Base-by-base conservation (phyloP, 2,797 vertebrate species). In the Centropyge bicolor region DNA sequence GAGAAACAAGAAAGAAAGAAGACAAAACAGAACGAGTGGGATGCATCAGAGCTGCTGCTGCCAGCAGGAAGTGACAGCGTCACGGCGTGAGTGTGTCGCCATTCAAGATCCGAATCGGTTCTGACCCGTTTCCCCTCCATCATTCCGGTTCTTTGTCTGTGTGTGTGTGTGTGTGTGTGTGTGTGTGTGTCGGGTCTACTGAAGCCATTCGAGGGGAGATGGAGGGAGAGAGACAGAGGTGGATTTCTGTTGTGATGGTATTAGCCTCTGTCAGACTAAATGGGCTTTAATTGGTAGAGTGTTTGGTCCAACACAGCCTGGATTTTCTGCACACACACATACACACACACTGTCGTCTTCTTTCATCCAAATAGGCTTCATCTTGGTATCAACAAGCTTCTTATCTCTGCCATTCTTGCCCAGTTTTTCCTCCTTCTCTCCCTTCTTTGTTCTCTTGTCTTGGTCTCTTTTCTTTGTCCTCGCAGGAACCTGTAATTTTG, bases 1-100 rank as follows among this genome's bases (percentile, higher is more conserved):
- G 31, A 43, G 48, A 11, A 13, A 19, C 27, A 3, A 45, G 46
- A 41, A 68, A 63, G 49, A 3, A 48, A 68, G 45, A 78, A 49
- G 54, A 76, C 51, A 27, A 20, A 76, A 13, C 48, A 74, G 62
- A 80, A 75, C 19, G 16, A 80, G 60, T 38, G 78, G 62, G 62
- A 78, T 41, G 80, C 81, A 81, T 74, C 62, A 40, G 70, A 79
- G 74, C 69, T 66, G 74, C 69, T 87, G 85, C 69, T 87, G 85
- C 82, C 70, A 72, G 70, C 70, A 85, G 85, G 86, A 91, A 90
- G 85, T 80, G 73, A 89, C 84, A 67, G 84, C 31, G 31, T 89
- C 71, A 78, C 46, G 8, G 84, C 67, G 70, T 57, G 17, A 70
- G 82, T 55, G 79, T 74, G 72, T 76, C 52, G 49, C 83, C 63